Percentiles rank a stretch among this genome's conserved stretches.
These are phyloP conservation scores for Abrostola triplasia DNA, from an alignment of 2,888 invertebrate genomes.

Conservation along the genomic window DNA sequence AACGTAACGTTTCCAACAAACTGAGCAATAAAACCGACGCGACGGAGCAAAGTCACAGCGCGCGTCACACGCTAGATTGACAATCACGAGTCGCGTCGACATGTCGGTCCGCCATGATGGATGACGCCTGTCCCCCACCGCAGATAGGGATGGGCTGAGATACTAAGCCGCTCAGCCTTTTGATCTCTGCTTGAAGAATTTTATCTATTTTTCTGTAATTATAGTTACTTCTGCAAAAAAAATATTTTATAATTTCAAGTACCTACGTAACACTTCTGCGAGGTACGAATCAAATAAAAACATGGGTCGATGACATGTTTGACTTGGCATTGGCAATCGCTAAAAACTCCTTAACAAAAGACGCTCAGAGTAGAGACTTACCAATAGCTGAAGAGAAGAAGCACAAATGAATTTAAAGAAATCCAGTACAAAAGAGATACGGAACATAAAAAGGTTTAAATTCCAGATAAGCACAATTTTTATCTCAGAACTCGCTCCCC, in stretches of 20 bases:
- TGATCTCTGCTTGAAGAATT: slow-evolving; percentile 19
- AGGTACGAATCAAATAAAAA: no score
- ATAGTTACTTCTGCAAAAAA: neutral
- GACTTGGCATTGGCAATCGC: no score
- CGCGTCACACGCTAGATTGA: slow-evolving; percentile 68
- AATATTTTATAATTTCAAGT: no score
- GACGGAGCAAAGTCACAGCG: slow-evolving; percentile 61
- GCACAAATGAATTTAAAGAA: neutral
- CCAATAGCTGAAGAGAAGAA: neutral
- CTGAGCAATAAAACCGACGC: slow-evolving; percentile 63
- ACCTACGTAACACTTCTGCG: no score
- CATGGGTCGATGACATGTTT: no score
- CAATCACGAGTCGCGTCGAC: slow-evolving; percentile 71
- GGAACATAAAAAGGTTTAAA: neutral
- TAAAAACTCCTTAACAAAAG: no score
- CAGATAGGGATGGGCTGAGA: slow-evolving; percentile 49
- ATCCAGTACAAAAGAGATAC: neutral
- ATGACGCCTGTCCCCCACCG: slow-evolving; percentile 57
- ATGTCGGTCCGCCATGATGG: slow-evolving; percentile 65
- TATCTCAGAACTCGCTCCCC: neutral
- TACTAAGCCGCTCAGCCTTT: slow-evolving; percentile 30
- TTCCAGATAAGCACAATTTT: slow-evolving; percentile 1
- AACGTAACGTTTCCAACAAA: slow-evolving; percentile 57
- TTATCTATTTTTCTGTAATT: neutral
- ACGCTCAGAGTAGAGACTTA: no score